Evolutionary conservation across 2,888 invertebrate species (phyloP), one percentile per base, ranked within the genome.

Genomic region (Caenorhabditis sp.): DNA sequence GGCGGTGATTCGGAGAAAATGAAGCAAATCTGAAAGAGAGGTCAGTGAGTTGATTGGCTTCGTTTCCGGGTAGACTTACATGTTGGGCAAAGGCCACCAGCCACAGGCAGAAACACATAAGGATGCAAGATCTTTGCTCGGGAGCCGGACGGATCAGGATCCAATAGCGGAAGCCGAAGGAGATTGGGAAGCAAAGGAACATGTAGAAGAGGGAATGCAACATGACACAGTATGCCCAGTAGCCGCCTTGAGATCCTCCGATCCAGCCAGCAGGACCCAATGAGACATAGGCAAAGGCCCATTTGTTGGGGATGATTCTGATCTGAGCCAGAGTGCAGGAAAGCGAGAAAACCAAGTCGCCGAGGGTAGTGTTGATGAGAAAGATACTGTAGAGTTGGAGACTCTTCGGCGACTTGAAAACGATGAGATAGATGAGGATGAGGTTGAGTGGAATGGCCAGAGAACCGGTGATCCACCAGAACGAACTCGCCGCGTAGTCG

Each of bases 251-350:
- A 8, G 79, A 60, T 1, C 80, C 82, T 3, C 84, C 84, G 22
- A 86, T 68, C 68, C 68, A 77, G 1, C 83, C 70, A 18, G 84
- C 82, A 8, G 86, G 85, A 0, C 88, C 88, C 9, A 86, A 72
- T 0, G 87, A 81, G n/a, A 88, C 85, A 53, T 88, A 88, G 18
- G 86, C 86, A 53, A 88, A 88, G 0, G 86, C 87, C 86, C 86
- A 88, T 76, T 84, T 85, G 65, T 86, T 86, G 1, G 88, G 88
- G 44, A 88, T 87, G n/a, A 88, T 68, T 74, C 88, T 85, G n/a
- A 85, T 85, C 61, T 87, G 87, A 11, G 82, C 82, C 40, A 84
- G n/a, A 0, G 84, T 82, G 20, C 74, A 71, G 4, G 85, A 79
- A 28, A 84, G 22, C 0, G 82, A 61, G 55, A 82, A 87, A 8